Evolutionary conservation across 2,797 vertebrate genomes (phyloP).

Genomic region (Alectoris magna): DNA sequence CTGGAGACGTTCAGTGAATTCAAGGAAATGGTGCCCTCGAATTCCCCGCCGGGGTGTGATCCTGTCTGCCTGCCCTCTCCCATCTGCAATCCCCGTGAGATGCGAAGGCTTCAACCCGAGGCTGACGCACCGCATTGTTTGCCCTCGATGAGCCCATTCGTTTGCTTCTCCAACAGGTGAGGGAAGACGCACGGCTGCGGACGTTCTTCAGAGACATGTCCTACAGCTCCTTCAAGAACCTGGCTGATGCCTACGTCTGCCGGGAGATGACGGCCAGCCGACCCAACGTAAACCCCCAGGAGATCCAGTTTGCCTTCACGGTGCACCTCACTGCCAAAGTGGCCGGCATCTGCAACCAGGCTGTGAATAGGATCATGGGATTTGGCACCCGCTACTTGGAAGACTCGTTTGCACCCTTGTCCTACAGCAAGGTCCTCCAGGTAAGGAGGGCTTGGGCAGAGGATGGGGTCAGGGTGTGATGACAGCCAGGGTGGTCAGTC

Average conservation of each 20-base stretch:
- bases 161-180: slow-evolving; percentile 76
- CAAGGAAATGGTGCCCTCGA: neutral
- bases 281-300: slow-evolving; percentile 56
- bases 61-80: neutral
- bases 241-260: slow-evolving; percentile 84
- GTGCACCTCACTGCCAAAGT: slow-evolving; percentile 86
- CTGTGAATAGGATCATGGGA: slow-evolving; percentile 85
- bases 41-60: neutral
- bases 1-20: neutral
- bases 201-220: slow-evolving; percentile 84
- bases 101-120: rapidly evolving
- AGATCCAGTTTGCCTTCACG: slow-evolving; percentile 86
- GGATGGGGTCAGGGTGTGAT: neutral
- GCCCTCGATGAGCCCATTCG: rapidly evolving
- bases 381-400: slow-evolving; percentile 84
- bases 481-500: neutral
- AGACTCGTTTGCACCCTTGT: slow-evolving; percentile 80
- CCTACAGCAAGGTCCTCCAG: slow-evolving; percentile 39
- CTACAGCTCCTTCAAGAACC: slow-evolving; percentile 86
- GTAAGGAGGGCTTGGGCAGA: slow-evolving; percentile 27
- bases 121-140: rapidly evolving
- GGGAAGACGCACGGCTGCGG: slow-evolving; percentile 79
- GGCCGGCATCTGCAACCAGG: slow-evolving; percentile 81
- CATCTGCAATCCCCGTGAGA: rapidly evolving
- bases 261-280: slow-evolving; percentile 24